These are phyloP conservation scores for Oxyteleia sp. DNA, from an alignment of 2,888 invertebrate genomes.

Conservation along the genomic window DNA sequence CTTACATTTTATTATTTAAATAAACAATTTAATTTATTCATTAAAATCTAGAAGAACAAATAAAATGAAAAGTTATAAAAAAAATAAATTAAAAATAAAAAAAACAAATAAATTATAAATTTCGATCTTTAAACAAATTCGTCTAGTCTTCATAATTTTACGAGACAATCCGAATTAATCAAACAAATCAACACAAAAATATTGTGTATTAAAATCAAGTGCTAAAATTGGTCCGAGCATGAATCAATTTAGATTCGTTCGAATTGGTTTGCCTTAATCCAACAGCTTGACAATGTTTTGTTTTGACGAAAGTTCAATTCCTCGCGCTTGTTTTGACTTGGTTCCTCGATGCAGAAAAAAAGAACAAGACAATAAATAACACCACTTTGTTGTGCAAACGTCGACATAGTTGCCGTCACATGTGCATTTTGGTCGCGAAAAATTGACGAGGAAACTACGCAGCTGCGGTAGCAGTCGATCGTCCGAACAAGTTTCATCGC, in stretches of 20 bases:
- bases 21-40: too few species aligned
- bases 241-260: constrained; percentile 78
- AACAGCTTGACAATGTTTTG: constrained; percentile 66
- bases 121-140: too few species aligned
- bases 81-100: too few species aligned
- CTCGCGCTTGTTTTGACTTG: constrained; percentile 34
- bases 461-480: constrained; percentile 56
- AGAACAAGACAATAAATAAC: constrained; percentile 26
- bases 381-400: constrained; percentile 26
- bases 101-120: too few species aligned
- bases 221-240: constrained; percentile 61
- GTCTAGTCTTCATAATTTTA: too few species aligned
- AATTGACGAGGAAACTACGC: constrained; percentile 66
- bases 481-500: constrained; percentile 77
- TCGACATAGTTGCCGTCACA: constrained; percentile 32
- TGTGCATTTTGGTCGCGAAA: constrained; percentile 52
- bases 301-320: constrained; percentile 71
- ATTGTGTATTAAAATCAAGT: constrained; percentile 42
- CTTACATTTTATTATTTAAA: too few species aligned
- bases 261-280: constrained; percentile 78
- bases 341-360: constrained; percentile 12
- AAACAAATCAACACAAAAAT: constrained; percentile 7
- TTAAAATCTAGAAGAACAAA: too few species aligned
- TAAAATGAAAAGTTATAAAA: too few species aligned
- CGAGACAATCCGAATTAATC: constrained; percentile 3